Base-by-base conservation (phyloP, 2,797 vertebrate genomes). In the Smutsia temminckii region DNA sequence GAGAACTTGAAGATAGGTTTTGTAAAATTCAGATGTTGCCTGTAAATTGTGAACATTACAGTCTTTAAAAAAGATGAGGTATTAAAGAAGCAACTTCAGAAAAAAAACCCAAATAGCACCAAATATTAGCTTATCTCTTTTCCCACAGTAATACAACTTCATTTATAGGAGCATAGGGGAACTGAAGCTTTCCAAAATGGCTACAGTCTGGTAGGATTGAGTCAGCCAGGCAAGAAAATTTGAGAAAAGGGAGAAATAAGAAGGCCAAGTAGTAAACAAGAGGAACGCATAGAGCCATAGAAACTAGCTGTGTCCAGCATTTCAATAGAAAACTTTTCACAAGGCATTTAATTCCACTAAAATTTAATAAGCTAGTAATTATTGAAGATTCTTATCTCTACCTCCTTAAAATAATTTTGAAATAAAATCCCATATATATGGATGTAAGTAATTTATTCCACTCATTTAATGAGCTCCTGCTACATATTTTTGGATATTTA, bases 41-140 rank as follows among this genome's bases (percentile, higher is more conserved):
- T 88, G 37, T 90, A 61, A 89, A 40, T 74, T 89, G 59, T 71
- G 29, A 49, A 27, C 89, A 79, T 29, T 91, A 81, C 71, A 86
- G 5, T 94, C 40, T 79, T 80, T 64, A 63, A 80, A 81, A 88
- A 75, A 64, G 32, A 79, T 68, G 34, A 90, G 71, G 5, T 84
- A 91, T 80, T 87, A 34, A 79, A 84, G 91, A 51, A 91, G 71
- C 29, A 66, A 37, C 49, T 89, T 94, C 77, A 83, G 69, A 61
- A 57, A 51, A 75, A 53, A n/a, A 61, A 34, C 71, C 11, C 4
- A 61, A 63, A 12, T 74, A 61, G 27, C 64, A 59, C 34, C 61
- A 21, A 71, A 63, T 72, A 71, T 53, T 89, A 89, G 34, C 3
- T 27, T 68, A 23, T 55, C n/a, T 83, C n/a, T 69, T 83, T 88